These are phyloP conservation scores for Colius striatus DNA, from an alignment of 2,113 vertebrate genomes.

Conservation along the genomic window DNA sequence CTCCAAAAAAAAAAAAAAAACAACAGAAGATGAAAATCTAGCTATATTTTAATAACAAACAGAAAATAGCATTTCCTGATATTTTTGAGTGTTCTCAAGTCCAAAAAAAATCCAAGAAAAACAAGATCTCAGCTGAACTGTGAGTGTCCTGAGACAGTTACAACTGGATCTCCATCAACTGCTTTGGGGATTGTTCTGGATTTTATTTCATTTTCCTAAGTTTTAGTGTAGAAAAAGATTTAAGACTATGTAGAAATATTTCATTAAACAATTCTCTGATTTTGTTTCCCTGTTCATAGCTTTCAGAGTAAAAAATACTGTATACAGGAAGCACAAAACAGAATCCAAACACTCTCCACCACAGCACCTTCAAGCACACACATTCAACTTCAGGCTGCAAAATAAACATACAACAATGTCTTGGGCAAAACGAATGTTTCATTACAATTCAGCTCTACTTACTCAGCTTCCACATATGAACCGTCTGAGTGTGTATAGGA, in stretches of 20 bases:
- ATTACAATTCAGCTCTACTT: neutral
- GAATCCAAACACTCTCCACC: neutral
- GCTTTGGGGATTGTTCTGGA: neutral
- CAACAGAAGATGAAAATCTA: constrained; percentile 30
- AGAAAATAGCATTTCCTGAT: neutral
- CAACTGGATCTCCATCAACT: constrained; percentile 24
- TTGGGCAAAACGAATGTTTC: neutral
- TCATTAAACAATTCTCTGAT: neutral
- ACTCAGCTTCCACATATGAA: neutral
- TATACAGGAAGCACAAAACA: neutral
- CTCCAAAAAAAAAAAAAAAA: neutral
- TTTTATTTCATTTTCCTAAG: constrained; percentile 36
- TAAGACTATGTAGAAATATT: constrained; percentile 21
- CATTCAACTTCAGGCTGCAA: neutral
- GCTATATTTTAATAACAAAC: neutral
- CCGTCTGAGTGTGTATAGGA: neutral
- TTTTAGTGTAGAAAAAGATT: neutral
- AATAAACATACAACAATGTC: neutral
- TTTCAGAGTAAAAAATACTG: constrained; percentile 11
- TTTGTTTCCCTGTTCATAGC: neutral
- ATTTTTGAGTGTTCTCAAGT: neutral
- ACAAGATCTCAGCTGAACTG: neutral
- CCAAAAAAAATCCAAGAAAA: neutral
- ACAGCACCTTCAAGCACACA: neutral
- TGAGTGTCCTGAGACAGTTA: neutral